Evolutionary conservation across 1,140 invertebrate genomes (phyloP).

Genomic region (Halesus radiatus): DNA sequence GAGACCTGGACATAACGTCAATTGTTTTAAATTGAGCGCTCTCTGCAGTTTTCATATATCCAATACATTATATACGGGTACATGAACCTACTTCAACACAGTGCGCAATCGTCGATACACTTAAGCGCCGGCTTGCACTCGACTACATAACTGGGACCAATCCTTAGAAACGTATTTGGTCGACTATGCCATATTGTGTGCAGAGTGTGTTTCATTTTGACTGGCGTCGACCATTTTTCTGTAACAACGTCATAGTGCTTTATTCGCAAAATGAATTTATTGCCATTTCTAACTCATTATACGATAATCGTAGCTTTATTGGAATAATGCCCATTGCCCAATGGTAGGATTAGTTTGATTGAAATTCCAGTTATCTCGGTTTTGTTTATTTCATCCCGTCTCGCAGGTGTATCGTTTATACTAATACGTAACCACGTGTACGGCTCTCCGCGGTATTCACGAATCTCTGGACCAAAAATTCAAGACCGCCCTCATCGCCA

Average conservation of each 20-base stretch:
- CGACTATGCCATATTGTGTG: conserved; percentile 3
- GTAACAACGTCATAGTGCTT: too few relatives aligned
- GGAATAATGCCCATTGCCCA: too few relatives aligned
- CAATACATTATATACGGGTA: too few relatives aligned
- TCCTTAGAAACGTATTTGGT: background rate
- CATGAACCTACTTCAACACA: background rate
- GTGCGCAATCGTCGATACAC: conserved; percentile 7
- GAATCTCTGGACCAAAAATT: background rate
- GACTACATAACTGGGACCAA: too few relatives aligned
- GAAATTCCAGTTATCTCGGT: too few relatives aligned
- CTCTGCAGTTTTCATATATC: conserved; percentile 32
- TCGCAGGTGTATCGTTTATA: background rate
- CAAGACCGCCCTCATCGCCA: conserved; percentile 7
- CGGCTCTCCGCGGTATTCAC: background rate
- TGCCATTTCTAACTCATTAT: too few relatives aligned
- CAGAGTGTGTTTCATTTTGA: background rate
- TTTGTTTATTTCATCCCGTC: too few relatives aligned
- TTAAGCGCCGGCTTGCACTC: background rate
- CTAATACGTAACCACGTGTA: background rate
- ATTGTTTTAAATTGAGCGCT: conserved; percentile 49
- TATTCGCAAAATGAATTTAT: too few relatives aligned
- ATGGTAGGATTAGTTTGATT: too few relatives aligned
- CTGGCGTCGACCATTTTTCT: too few relatives aligned
- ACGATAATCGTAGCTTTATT: too few relatives aligned
- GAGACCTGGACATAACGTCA: conserved; percentile 31